Percentiles rank a stretch among this genome's conserved stretches.
phyloP scores from a whole-genome alignment of 2,797 vertebrate species.

The Pipistrellus pipistrellus region DNA sequence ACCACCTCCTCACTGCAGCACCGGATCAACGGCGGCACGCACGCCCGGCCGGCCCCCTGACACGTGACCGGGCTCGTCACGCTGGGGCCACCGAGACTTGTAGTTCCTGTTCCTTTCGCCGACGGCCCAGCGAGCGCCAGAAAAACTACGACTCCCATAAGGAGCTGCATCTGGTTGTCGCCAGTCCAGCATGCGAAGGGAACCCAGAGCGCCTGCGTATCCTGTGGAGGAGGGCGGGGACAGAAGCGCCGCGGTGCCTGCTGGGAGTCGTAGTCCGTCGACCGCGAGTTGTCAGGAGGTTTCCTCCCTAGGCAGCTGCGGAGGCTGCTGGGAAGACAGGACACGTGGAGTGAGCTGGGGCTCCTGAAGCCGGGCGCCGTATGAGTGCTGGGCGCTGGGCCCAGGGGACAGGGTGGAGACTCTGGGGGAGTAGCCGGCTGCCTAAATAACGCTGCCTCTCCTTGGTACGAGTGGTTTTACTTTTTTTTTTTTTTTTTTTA shows the following conservation, averaged over 20 bases:
- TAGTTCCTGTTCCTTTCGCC: conserved; percentile 67
- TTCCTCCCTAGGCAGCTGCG: conserved; percentile 62
- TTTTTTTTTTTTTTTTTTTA: conserved; percentile 51
- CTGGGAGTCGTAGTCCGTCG: conserved; percentile 84
- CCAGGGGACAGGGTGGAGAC: conserved; percentile 76
- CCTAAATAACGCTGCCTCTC: conserved; percentile 62
- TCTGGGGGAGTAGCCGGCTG: conserved; percentile 29
- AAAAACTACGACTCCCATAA: conserved; percentile 81
- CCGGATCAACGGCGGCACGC: conserved; percentile 86
- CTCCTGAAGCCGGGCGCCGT: conserved; percentile 39
- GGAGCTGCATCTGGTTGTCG: conserved; percentile 17
- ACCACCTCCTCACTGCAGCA: conserved; percentile 86
- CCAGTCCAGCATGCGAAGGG: conserved; percentile 88
- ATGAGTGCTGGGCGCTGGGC: conserved; percentile 56
- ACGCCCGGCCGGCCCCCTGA: conserved; percentile 79
- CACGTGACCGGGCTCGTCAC: conserved; percentile 78
- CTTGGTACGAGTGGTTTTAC: conserved; percentile 55
- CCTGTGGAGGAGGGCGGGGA: neutral
- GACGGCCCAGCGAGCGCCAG: neutral
- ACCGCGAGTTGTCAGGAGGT: conserved; percentile 77
- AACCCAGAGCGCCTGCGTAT: conserved; percentile 87
- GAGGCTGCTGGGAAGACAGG: conserved; percentile 83
- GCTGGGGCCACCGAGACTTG: conserved; percentile 78
- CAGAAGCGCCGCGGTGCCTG: neutral
- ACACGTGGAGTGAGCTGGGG: conserved; percentile 82